Evolutionary conservation across 2,113 vertebrate genomes (phyloP), one percentile per base, ranked within the genome.

Genomic region (Zeus faber): DNA sequence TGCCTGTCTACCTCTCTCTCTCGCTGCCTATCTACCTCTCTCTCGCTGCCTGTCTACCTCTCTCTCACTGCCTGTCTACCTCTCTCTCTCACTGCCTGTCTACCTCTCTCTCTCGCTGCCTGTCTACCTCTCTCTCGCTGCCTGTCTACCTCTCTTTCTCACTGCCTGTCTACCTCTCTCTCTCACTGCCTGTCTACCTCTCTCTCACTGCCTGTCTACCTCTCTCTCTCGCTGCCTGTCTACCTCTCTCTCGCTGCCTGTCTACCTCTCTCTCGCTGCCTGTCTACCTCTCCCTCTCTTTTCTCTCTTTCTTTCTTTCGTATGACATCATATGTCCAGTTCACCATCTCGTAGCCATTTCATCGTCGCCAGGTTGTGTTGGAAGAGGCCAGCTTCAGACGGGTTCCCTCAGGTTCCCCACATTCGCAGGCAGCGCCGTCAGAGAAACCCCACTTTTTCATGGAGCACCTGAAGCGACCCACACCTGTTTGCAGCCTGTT

Each of bases 201-300:
- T 21, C 10, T 24, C 44, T 14, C 23, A 8, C 14, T 6, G 6
- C 21, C 31, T 39, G 33, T 37, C 50, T 14, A 35, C 13, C 14
- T 6, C 11, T 22, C 31, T 39, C 11, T 37, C 50, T 37, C 29
- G n/a, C 49, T 9, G 11, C 18, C 4, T 22, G 3, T 41, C n/a
- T 26, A 22, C 13, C 16, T 9, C 10, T 24, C 26, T 49, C 21
- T 53, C 21, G 33, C 11, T 29, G 9, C n/a, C 3, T 20, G 3
- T n/a, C 20, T 22, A 11, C 16, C 24, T 18, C n/a, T 48, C 39
- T 45, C 37, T 45, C 50, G 24, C 1, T 11, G 39, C 9, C 16
- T 44, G 9, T 31, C 29, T 5, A 31, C 22, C 39, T 71, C 64
- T 24, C 23, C 23, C 40, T 26, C 40, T 48, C 48, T 27, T 49